These are phyloP conservation scores for Belonocnema kinseyi DNA, from an alignment of 1,140 invertebrate genomes.

Conservation along the genomic window DNA sequence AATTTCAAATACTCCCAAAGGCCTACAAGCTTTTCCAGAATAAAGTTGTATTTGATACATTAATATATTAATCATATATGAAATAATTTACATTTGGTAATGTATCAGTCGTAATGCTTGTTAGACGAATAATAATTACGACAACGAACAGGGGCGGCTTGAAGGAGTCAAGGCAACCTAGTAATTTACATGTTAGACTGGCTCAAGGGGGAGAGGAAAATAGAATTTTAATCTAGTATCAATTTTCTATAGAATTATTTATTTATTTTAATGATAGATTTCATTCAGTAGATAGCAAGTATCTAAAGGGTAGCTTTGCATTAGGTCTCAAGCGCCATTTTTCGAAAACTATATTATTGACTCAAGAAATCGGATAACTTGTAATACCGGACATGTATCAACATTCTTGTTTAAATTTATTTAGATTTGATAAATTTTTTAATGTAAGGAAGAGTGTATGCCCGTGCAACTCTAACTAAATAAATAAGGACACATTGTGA, in stretches of 20 bases:
- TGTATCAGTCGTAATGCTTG: not conserved
- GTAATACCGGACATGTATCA: too few relatives aligned
- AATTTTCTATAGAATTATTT: not conserved
- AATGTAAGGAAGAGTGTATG: too few relatives aligned
- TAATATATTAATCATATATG: not conserved
- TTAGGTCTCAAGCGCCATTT: too few relatives aligned
- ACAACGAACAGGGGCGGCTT: not conserved
- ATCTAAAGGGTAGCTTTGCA: too few relatives aligned
- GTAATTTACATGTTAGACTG: not conserved
- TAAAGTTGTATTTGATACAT: not conserved
- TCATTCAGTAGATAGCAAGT: not conserved
- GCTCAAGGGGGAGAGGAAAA: not conserved
- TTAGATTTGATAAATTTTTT: too few relatives aligned
- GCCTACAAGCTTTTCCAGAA: not conserved
- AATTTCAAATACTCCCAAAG: too few relatives aligned
- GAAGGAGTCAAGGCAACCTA: not conserved
- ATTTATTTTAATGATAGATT: not conserved
- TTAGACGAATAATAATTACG: not conserved
- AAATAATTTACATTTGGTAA: not conserved
- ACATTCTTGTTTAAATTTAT: too few relatives aligned
- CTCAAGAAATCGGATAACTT: too few relatives aligned
- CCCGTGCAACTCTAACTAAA: too few relatives aligned
- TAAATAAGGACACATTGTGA: too few relatives aligned
- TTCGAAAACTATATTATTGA: too few relatives aligned
- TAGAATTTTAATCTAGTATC: not conserved